A percentile compares a stretch with the other conserved stretches of the same genome.
These are phyloP conservation scores for Diachrysia chrysitis DNA, from an alignment of 2,888 invertebrate genomes.

Conservation along the genomic window DNA sequence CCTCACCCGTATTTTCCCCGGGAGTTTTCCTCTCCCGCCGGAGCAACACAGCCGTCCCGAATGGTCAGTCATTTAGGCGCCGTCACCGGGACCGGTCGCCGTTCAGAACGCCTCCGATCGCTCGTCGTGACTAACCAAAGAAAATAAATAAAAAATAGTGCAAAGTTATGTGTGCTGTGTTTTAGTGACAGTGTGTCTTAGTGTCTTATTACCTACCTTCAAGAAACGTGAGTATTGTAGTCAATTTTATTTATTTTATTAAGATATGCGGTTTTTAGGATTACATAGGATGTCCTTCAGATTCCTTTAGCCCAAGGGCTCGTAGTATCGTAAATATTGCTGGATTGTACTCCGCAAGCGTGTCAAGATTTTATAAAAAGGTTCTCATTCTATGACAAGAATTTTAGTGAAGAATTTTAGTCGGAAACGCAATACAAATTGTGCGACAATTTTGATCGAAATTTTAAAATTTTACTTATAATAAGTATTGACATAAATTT, in stretches of 20 bases:
- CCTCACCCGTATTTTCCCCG: constrained; percentile 50
- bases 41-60: constrained; percentile 72
- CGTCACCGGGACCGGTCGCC: constrained; percentile 71
- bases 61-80: constrained; percentile 82
- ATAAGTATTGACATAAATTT: neutral
- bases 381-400: constrained; percentile 19
- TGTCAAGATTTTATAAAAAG: constrained; percentile 45
- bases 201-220: constrained; percentile 38
- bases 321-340: constrained; percentile 57
- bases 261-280: constrained; percentile 44
- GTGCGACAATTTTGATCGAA: constrained; percentile 1
- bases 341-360: constrained; percentile 37
- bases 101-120: constrained; percentile 43
- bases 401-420: constrained; percentile 11
- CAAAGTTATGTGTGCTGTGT: constrained; percentile 60
- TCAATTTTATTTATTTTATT: constrained; percentile 12
- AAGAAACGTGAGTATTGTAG: constrained; percentile 49
- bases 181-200: constrained; percentile 61
- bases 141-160: constrained; percentile 64
- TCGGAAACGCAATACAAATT: constrained; percentile 18
- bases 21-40: constrained; percentile 56
- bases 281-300: constrained; percentile 53
- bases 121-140: constrained; percentile 68
- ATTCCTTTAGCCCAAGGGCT: constrained; percentile 48
- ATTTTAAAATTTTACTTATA: neutral